Conservation (phyloP, 2,888 invertebrate genomes). For the Apodemia hepburni region DNA sequence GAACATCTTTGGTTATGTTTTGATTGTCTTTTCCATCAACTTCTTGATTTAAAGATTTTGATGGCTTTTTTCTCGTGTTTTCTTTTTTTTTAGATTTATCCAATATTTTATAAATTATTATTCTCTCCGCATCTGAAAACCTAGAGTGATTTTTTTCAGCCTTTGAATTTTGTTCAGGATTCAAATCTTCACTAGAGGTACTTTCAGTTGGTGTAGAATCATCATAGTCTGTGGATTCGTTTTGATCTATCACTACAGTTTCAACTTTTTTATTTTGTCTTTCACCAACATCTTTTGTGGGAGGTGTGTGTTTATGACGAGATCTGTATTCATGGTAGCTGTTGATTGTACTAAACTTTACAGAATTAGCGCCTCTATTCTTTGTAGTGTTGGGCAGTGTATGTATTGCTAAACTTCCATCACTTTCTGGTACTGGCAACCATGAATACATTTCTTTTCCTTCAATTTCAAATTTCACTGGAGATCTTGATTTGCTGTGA, state of each 20-base stretch:
- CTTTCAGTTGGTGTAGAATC: slow-evolving; percentile 39
- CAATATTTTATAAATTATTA: slow-evolving; percentile 66
- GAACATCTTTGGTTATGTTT: background rate
- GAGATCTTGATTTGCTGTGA: slow-evolving; percentile 42
- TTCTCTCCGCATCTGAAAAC: slow-evolving; percentile 57
- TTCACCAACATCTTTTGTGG: slow-evolving; percentile 54
- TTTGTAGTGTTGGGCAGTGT: slow-evolving; percentile 53
- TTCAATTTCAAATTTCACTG: slow-evolving; percentile 36
- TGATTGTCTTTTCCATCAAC: background rate
- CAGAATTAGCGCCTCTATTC: slow-evolving; percentile 49
- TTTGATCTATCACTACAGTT: slow-evolving; percentile 41
- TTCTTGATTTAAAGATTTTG: background rate
- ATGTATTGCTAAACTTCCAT: slow-evolving; percentile 57
- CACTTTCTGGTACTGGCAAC: slow-evolving; percentile 72
- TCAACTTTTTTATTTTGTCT: slow-evolving; percentile 39
- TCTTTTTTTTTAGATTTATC: slow-evolving; percentile 36
- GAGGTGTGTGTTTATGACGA: slow-evolving; percentile 68
- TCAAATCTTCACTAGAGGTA: slow-evolving; percentile 48
- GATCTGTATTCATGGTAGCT: slow-evolving; percentile 71
- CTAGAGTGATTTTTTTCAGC: slow-evolving; percentile 32
- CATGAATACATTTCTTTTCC: slow-evolving; percentile 62
- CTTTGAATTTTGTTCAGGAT: slow-evolving; percentile 31
- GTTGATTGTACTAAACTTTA: slow-evolving; percentile 62
- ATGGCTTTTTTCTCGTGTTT: background rate
- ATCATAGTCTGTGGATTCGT: slow-evolving; percentile 36